Percentiles rank a stretch among this genome's conserved stretches.
Conservation (phyloP, 2,888 invertebrate species). For the Crossocerus cetratus region DNA sequence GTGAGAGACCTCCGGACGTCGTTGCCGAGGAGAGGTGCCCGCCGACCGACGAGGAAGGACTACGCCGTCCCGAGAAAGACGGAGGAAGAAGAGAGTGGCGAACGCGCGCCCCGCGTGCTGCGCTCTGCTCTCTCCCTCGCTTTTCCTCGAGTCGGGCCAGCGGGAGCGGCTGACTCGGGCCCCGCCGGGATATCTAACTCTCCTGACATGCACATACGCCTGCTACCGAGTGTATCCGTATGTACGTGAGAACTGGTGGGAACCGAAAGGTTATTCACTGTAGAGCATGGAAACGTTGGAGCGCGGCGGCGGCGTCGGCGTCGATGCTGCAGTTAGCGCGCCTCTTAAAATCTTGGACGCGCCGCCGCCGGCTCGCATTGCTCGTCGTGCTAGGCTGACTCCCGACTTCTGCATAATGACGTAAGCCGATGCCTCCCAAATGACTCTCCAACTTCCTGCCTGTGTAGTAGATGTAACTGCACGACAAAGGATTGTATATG, state of each 20-base stretch:
- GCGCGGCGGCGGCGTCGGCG: no score
- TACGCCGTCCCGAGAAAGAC: constrained; percentile 32
- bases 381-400: neutral
- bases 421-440: neutral
- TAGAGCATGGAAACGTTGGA: constrained; percentile 52
- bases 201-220: constrained; percentile 28
- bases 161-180: neutral
- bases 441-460: neutral
- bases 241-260: constrained; percentile 29
- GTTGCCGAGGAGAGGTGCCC: constrained; percentile 42
- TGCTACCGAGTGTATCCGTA: constrained; percentile 20
- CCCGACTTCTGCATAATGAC: neutral
- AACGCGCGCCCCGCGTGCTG: constrained; percentile 34
- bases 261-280: constrained; percentile 58
- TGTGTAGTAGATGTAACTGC: neutral
- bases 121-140: constrained; percentile 30
- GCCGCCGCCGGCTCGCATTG: neutral
- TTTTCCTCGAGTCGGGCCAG: constrained; percentile 48
- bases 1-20: constrained; percentile 39
- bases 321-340: constrained; percentile 26
- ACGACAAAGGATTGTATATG: neutral
- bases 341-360: constrained; percentile 24
- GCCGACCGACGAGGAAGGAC: constrained; percentile 38
- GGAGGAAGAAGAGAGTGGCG: constrained; percentile 38
- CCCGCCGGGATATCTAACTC: constrained; percentile 20